These are phyloP conservation scores for Electrona antarctica DNA, from an alignment of 2,113 vertebrate species.

Conservation along the genomic window DNA sequence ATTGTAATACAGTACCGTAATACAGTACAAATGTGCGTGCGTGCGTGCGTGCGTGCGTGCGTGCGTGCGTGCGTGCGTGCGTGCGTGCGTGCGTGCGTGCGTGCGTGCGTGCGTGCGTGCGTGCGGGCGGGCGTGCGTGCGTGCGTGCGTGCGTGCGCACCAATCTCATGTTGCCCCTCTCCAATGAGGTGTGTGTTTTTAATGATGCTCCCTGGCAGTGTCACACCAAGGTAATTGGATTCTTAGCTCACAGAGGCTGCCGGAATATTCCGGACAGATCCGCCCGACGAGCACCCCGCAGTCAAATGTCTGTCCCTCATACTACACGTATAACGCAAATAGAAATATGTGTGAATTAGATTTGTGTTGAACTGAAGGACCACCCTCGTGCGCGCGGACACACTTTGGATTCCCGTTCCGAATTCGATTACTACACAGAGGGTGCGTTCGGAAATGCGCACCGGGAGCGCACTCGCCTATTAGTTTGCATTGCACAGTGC, in stretches of 20 bases:
- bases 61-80: conserved; percentile 19
- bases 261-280: background rate
- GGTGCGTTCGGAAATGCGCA: no score
- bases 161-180: no score
- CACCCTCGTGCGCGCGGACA: background rate
- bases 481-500: no score
- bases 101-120: background rate
- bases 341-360: conserved; percentile 3
- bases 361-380: background rate
- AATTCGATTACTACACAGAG: background rate
- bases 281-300: background rate
- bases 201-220: conserved; percentile 22
- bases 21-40: background rate
- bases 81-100: background rate
- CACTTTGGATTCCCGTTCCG: background rate
- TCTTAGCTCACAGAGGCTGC: conserved; percentile 12
- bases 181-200: conserved; percentile 28
- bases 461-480: no score
- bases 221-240: conserved; percentile 35
- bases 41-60: background rate
- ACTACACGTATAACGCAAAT: background rate
- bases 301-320: conserved; percentile 7
- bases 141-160: background rate
- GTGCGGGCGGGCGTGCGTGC: background rate
- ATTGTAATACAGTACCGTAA: no score